Evolutionary conservation across 2,888 invertebrate species (phyloP).

Genomic region (Thysanoteuthis rhombus): DNA sequence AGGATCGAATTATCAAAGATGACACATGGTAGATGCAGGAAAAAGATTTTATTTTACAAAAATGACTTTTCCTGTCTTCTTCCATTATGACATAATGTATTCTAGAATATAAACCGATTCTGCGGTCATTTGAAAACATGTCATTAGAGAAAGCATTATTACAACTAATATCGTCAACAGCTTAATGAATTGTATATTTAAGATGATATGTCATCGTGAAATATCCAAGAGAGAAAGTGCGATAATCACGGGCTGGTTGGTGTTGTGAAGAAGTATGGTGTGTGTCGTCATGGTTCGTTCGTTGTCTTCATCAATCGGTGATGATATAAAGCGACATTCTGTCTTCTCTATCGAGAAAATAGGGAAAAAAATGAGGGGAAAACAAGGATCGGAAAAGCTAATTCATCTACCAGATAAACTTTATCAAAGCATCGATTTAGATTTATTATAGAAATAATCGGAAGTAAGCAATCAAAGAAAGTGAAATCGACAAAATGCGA

Average conservation of each 20-base stretch:
- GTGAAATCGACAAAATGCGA: not conserved
- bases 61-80: not conserved
- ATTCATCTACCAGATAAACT: not conserved
- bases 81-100: no score
- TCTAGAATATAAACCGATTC: not conserved
- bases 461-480: not conserved
- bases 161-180: not conserved
- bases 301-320: not conserved
- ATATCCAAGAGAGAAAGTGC: not conserved
- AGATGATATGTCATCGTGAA: not conserved
- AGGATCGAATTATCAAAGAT: not conserved
- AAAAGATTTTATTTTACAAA: no score
- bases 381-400: not conserved
- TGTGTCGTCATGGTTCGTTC: not conserved
- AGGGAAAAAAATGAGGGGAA: not conserved
- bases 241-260: not conserved
- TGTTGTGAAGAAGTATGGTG: not conserved
- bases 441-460: not conserved
- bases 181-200: not conserved
- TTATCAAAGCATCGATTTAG: not conserved
- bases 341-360: not conserved
- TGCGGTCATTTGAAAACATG: not conserved
- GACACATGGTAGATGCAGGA: not conserved
- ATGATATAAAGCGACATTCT: not conserved
- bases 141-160: not conserved